Conservation (phyloP, 2,888 invertebrate species). For the Micropterix aruncella region DNA sequence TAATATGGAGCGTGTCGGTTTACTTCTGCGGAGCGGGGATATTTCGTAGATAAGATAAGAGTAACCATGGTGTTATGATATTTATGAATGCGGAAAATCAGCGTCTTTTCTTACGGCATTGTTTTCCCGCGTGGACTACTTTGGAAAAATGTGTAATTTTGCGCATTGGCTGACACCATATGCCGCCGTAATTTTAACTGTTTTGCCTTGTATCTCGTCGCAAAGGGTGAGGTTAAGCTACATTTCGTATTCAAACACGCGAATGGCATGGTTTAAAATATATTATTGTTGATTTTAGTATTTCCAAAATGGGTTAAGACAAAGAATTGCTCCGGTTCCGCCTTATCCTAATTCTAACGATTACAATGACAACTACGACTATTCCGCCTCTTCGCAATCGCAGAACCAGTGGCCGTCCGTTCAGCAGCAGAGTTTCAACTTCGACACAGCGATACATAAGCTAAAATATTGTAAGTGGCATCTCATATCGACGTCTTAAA, state of each 20-base stretch:
- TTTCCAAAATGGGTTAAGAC: constrained; percentile 2
- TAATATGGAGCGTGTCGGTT: too few relatives aligned
- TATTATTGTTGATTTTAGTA: background rate
- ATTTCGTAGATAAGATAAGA: too few relatives aligned
- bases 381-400: constrained; percentile 7
- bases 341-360: constrained; percentile 10
- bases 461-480: constrained; percentile 9
- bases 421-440: constrained; percentile 7
- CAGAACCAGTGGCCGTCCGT: constrained; percentile 9
- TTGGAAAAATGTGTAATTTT: too few relatives aligned
- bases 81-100: too few relatives aligned
- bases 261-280: background rate
- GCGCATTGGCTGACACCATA: background rate
- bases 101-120: too few relatives aligned
- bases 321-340: constrained; percentile 9
- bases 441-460: constrained; percentile 8
- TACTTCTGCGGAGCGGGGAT: too few relatives aligned
- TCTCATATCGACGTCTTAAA: background rate
- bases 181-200: background rate
- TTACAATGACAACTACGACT: constrained; percentile 9
- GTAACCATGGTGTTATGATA: too few relatives aligned
- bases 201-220: background rate
- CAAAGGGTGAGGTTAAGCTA: background rate
- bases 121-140: too few relatives aligned
- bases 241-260: background rate